Evolutionary conservation across 2,888 invertebrate species (phyloP).

Genomic region (Eupelmus urozonus): DNA sequence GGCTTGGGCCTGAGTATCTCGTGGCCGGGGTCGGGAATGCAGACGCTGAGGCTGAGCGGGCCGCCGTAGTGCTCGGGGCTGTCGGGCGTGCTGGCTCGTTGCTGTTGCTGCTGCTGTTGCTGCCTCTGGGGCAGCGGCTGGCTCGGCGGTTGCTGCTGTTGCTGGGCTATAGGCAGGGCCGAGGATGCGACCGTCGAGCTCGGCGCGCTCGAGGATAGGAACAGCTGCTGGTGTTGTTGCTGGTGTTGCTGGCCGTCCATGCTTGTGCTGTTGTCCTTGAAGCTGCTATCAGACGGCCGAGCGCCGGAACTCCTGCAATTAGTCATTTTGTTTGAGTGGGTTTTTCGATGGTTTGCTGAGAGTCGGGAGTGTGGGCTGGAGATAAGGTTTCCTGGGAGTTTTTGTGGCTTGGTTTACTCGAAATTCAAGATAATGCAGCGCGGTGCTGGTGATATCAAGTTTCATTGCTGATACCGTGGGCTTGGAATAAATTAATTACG

Average conservation of each 20-base stretch:
- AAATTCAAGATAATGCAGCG: no score
- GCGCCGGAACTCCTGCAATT: slow-evolving; percentile 7
- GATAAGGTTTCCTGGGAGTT: no score
- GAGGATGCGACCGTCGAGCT: not conserved
- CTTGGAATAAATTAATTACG: no score
- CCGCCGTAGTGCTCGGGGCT: slow-evolving; percentile 80
- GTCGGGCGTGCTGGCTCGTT: slow-evolving; percentile 46
- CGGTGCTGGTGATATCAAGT: no score
- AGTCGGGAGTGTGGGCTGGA: no score
- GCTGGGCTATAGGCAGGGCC: not conserved
- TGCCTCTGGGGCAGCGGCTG: not conserved
- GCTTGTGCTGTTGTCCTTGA: no score
- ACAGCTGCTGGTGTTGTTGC: slow-evolving; percentile 2
- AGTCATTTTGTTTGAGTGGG: no score
- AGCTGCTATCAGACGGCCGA: not conserved
- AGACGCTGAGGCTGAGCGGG: slow-evolving; percentile 81
- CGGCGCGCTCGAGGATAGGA: not conserved
- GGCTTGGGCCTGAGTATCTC: slow-evolving; percentile 92
- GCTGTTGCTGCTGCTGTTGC: slow-evolving; percentile 10
- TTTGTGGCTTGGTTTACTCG: no score
- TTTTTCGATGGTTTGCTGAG: no score
- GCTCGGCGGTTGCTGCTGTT: slow-evolving; percentile 1
- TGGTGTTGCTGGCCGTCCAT: slow-evolving; percentile 30
- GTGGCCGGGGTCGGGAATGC: slow-evolving; percentile 87
- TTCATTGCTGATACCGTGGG: no score